Conservation (phyloP, 2,888 invertebrate genomes). For the Drosophila putrida region DNA sequence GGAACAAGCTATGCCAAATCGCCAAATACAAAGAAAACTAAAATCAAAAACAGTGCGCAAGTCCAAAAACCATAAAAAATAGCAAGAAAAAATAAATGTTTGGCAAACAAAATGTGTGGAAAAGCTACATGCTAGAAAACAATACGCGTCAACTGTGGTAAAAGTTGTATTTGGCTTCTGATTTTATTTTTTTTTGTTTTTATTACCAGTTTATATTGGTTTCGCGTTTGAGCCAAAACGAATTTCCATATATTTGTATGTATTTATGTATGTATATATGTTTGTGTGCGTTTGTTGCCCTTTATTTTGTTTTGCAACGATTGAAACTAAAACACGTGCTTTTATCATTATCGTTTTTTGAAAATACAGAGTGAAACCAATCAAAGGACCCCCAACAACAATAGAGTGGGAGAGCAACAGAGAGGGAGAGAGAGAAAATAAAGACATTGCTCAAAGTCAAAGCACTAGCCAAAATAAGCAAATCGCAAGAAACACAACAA, state of each 20-base stretch:
- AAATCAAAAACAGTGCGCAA: constrained; percentile 11
- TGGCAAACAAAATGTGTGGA: constrained; percentile 13
- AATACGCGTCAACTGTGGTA: constrained; percentile 11
- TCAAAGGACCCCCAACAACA: constrained; percentile 36
- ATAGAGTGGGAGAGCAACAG: background rate
- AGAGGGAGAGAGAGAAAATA: constrained; percentile 6
- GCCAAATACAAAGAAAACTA: constrained; percentile 1
- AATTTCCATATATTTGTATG: background rate
- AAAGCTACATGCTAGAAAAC: constrained; percentile 11
- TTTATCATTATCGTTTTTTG: constrained; percentile 35
- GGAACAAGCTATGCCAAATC: background rate
- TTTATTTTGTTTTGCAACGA: constrained; percentile 35
- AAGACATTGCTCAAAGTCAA: constrained; percentile 60
- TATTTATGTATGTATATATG: background rate
- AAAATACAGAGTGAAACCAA: constrained; percentile 38
- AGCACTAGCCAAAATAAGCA: constrained; percentile 41
- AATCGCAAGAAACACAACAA: constrained; percentile 34
- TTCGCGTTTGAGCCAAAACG: constrained; percentile 3
- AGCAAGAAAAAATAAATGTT: constrained; percentile 10
- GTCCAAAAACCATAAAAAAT: background rate
- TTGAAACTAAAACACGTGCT: constrained; percentile 69
- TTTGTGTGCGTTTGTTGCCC: constrained; percentile 26
- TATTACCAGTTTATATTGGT: constrained; percentile 1
- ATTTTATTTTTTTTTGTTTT: constrained; percentile 1
- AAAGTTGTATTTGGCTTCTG: constrained; percentile 18